A percentile compares a stretch with the other conserved stretches of the same genome.
These are phyloP conservation scores for Cephus nigrinus DNA, from an alignment of 2,888 invertebrate species.

Conservation along the genomic window DNA sequence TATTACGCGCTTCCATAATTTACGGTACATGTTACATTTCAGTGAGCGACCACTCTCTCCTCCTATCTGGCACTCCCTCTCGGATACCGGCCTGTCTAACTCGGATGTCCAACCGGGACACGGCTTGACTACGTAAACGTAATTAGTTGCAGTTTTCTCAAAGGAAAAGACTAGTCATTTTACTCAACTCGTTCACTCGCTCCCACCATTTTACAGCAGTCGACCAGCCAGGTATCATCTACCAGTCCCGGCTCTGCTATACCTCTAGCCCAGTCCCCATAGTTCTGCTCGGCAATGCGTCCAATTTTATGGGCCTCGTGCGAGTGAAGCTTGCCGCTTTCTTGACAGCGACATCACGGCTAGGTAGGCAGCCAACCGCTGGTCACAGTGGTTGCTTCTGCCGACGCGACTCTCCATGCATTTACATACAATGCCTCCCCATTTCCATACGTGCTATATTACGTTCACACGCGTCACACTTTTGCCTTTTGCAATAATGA, in stretches of 20 bases:
- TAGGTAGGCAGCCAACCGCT: constrained; percentile 31
- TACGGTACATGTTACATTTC: constrained; percentile 38
- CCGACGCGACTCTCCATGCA: constrained; percentile 40
- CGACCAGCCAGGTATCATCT: background rate
- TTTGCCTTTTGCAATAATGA: constrained; percentile 35
- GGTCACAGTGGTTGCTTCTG: constrained; percentile 61
- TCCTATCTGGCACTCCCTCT: constrained; percentile 3
- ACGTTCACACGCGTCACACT: constrained; percentile 56
- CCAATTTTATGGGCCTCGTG: constrained; percentile 55
- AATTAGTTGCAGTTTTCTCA: background rate
- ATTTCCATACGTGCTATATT: constrained; percentile 57
- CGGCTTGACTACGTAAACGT: background rate
- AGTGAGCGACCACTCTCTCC: constrained; percentile 3
- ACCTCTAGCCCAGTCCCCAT: background rate
- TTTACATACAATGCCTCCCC: constrained; percentile 64
- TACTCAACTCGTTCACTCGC: background rate
- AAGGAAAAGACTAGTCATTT: background rate
- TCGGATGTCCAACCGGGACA: background rate
- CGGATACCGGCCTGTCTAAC: background rate
- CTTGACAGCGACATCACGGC: constrained; percentile 60
- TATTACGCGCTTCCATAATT: constrained; percentile 55
- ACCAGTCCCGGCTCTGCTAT: background rate
- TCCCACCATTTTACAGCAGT: background rate
- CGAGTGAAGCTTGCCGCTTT: constrained; percentile 55
- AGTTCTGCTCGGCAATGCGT: constrained; percentile 22